Evolutionary conservation across 2,797 vertebrate genomes (phyloP).

Genomic region (Leptoclinus maculatus): DNA sequence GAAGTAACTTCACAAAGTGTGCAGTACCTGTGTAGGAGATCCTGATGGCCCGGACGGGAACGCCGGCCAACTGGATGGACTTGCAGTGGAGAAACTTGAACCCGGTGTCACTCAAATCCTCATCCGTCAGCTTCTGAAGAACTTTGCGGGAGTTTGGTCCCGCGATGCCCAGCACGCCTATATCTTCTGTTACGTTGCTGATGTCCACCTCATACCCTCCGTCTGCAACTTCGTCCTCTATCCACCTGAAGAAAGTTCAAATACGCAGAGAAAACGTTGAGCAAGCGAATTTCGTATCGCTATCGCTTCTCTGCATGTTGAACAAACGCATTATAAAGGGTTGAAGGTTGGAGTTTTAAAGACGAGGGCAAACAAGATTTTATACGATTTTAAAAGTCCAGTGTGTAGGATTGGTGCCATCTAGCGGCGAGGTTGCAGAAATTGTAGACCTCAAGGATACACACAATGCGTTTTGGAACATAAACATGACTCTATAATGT

Average conservation of each 20-base stretch:
- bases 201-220: conserved; percentile 89
- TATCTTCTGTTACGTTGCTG: conserved; percentile 89
- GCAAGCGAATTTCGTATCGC: not conserved
- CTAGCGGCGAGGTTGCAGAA: too few relatives aligned
- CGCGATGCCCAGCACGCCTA: conserved; percentile 92
- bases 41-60: conserved; percentile 89
- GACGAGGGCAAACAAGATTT: too few relatives aligned
- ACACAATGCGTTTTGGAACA: too few relatives aligned
- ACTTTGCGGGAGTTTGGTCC: conserved; percentile 92
- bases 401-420: too few relatives aligned
- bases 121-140: conserved; percentile 92
- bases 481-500: not conserved
- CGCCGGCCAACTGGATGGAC: conserved; percentile 83
- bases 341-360: not conserved
- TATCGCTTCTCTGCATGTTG: not conserved
- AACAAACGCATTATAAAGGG: not conserved
- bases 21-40: conserved; percentile 96
- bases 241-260: conserved; percentile 86
- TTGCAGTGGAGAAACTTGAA: conserved; percentile 96
- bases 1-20: not conserved
- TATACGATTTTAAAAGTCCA: too few relatives aligned
- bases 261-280: not conserved
- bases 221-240: conserved; percentile 86
- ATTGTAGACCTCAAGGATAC: too few relatives aligned
- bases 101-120: conserved; percentile 87